phyloP scores from a whole-genome alignment of 2,797 vertebrate species.

The Octomys mimax region DNA sequence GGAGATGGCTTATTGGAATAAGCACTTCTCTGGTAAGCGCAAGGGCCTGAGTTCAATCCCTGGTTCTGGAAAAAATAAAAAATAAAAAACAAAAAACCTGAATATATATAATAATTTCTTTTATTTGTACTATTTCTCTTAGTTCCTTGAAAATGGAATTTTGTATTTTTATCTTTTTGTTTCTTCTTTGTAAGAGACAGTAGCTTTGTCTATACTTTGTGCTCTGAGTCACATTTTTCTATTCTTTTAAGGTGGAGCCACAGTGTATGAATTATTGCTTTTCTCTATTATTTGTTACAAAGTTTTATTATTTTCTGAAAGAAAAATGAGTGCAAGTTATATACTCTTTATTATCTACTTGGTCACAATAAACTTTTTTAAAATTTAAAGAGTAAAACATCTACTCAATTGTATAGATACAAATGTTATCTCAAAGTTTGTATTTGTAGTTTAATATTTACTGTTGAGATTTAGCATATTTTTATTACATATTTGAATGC shows the following conservation, averaged over 20 bases:
- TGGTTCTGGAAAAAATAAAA: no score
- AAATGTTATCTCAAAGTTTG: background rate
- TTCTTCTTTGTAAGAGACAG: background rate
- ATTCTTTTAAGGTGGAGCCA: background rate
- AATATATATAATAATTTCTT: background rate
- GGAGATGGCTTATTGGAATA: no score
- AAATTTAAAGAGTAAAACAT: background rate
- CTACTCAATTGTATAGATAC: background rate
- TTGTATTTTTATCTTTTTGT: background rate
- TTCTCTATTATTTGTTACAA: background rate
- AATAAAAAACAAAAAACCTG: no score
- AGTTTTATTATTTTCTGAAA: background rate
- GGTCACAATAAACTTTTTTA: background rate
- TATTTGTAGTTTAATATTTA: background rate
- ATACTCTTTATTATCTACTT: background rate
- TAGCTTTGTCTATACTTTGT: background rate
- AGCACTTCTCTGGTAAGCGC: no score
- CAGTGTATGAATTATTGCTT: background rate
- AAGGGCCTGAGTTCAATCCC: no score
- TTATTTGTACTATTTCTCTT: background rate
- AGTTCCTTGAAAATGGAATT: background rate
- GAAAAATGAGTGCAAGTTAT: background rate
- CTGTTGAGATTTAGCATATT: background rate
- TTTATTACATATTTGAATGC: background rate
- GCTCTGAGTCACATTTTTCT: background rate